phyloP scores from a whole-genome alignment of 2,113 vertebrate genomes.

The Patagioenas fasciata region DNA sequence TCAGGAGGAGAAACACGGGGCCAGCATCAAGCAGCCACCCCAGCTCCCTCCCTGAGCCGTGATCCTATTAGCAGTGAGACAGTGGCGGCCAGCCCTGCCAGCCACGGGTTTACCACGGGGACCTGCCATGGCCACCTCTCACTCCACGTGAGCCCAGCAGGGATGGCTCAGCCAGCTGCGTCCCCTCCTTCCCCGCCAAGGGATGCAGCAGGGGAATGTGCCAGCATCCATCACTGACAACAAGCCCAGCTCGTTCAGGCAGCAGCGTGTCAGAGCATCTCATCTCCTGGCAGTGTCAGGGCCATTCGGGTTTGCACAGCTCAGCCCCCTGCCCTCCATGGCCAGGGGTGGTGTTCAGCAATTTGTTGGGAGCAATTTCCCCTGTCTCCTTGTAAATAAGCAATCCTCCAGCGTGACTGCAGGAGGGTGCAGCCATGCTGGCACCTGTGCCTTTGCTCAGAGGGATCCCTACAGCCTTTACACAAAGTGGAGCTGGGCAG shows the following conservation, averaged over 20 bases:
- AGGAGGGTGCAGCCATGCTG: not conserved
- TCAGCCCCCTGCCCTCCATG: not conserved
- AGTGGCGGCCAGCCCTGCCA: not conserved
- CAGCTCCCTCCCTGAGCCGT: not conserved
- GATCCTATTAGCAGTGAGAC: not conserved
- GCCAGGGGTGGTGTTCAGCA: fast-evolving
- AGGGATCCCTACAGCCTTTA: not conserved
- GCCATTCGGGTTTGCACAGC: not conserved
- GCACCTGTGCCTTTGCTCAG: not conserved
- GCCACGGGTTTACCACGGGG: not conserved
- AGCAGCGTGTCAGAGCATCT: not conserved
- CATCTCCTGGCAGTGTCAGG: not conserved
- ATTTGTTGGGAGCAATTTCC: fast-evolving
- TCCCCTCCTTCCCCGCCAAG: fast-evolving
- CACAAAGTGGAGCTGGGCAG: not conserved
- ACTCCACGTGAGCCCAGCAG: not conserved
- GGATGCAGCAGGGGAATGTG: not conserved
- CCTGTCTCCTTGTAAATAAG: not conserved
- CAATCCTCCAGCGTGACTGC: fast-evolving
- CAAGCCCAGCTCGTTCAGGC: not conserved
- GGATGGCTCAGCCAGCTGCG: not conserved
- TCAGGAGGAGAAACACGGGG: not conserved
- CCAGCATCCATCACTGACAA: fast-evolving
- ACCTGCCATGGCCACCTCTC: fast-evolving
- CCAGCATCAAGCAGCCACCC: not conserved